Percentiles rank a stretch among this genome's conserved stretches.
These are phyloP conservation scores for Psix sp. DNA, from an alignment of 1,140 invertebrate genomes.

Conservation along the genomic window DNA sequence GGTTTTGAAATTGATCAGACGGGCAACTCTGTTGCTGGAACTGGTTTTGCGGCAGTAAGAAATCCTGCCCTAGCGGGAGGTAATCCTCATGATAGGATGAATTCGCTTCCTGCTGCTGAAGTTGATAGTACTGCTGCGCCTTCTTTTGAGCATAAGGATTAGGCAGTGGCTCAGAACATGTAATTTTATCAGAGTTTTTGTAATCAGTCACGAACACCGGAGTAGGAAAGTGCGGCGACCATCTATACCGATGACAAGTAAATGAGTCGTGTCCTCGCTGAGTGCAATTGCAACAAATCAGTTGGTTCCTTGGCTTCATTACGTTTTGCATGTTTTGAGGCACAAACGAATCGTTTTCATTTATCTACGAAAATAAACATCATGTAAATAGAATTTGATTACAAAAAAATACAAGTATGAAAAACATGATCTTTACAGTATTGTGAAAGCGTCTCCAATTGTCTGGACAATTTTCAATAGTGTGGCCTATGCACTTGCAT, in stretches of 20 bases:
- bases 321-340: slow-evolving; percentile 41
- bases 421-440: slow-evolving; percentile 76
- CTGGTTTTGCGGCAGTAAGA: too few relatives aligned
- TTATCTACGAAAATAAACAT: slow-evolving; percentile 53
- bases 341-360: slow-evolving; percentile 3
- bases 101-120: too few relatives aligned
- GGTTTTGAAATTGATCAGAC: too few relatives aligned
- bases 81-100: too few relatives aligned
- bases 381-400: background rate
- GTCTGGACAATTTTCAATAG: slow-evolving; percentile 80
- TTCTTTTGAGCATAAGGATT: background rate
- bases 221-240: slow-evolving; percentile 68
- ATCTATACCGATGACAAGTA: slow-evolving; percentile 63
- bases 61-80: too few relatives aligned
- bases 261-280: slow-evolving; percentile 78
- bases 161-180: background rate
- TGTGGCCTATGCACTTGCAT: slow-evolving; percentile 80
- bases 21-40: too few relatives aligned
- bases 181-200: slow-evolving; percentile 1
- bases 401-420: background rate
- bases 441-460: slow-evolving; percentile 83
- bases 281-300: slow-evolving; percentile 81
- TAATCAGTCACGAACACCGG: slow-evolving; percentile 67
- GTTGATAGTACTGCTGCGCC: too few relatives aligned
- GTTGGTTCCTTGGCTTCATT: slow-evolving; percentile 67